A percentile compares a stretch with the other conserved stretches of the same genome.
Conservation (phyloP, 2,797 vertebrate species). For the Acanthurus leucopareius region DNA sequence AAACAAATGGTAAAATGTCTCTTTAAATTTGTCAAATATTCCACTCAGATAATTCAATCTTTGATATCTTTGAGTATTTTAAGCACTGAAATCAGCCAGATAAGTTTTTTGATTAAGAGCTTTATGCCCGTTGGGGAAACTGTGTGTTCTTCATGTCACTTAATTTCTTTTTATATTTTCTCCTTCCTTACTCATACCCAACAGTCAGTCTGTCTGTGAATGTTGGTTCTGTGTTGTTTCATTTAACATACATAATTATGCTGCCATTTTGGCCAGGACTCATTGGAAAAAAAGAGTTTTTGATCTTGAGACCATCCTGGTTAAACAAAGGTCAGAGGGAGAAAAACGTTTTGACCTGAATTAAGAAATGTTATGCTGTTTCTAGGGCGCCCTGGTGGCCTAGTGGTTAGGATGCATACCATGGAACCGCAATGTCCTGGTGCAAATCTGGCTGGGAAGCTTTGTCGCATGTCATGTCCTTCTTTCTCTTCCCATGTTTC, state of each 20-base stretch:
- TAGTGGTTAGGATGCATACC: slow-evolving; percentile 44
- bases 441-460: slow-evolving; percentile 22
- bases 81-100: neutral
- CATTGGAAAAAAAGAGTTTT: slow-evolving; percentile 42
- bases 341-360: slow-evolving; percentile 58
- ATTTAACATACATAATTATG: slow-evolving; percentile 40
- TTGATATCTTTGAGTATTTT: neutral
- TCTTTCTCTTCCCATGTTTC: slow-evolving; percentile 40
- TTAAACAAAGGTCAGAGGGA: slow-evolving; percentile 55
- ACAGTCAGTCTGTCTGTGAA: slow-evolving; percentile 9
- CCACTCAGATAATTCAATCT: neutral
- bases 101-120: neutral
- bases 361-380: slow-evolving; percentile 55
- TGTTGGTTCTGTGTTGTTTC: slow-evolving; percentile 28
- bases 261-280: slow-evolving; percentile 37
- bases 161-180: neutral
- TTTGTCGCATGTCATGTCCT: slow-evolving; percentile 33
- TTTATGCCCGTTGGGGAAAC: neutral
- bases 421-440: slow-evolving; percentile 40
- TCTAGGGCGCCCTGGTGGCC: slow-evolving; percentile 43
- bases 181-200: neutral
- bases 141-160: slow-evolving; percentile 1
- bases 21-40: neutral
- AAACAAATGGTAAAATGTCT: neutral
- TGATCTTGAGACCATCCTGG: slow-evolving; percentile 51